Conservation (phyloP, 2,113 vertebrate genomes). For the Lagopus muta region DNA sequence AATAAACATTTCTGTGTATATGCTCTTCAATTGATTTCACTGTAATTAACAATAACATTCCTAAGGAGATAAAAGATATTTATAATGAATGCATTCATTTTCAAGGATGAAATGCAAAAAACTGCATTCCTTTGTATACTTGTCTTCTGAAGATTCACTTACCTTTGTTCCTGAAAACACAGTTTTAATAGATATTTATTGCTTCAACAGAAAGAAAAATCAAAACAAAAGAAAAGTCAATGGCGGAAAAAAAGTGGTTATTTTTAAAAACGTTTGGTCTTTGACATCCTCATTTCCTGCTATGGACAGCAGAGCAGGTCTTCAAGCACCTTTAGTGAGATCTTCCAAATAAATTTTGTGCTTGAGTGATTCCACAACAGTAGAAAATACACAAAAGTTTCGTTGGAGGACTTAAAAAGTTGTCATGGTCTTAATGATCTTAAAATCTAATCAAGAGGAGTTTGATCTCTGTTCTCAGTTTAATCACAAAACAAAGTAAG, state of each 20-base stretch:
- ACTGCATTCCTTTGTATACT: not conserved
- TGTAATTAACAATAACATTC: not conserved
- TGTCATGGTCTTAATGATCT: not conserved
- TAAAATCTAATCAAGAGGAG: not conserved
- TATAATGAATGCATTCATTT: not conserved
- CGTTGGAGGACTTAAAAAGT: not conserved
- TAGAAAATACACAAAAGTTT: conserved; percentile 4
- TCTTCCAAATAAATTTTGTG: not conserved
- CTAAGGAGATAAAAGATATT: not conserved
- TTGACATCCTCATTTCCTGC: not conserved
- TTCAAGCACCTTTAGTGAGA: not conserved
- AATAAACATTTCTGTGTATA: not conserved
- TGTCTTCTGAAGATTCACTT: not conserved
- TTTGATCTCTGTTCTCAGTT: not conserved
- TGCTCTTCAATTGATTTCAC: not conserved
- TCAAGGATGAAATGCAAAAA: not conserved
- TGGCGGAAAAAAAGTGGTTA: not conserved
- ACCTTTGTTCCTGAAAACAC: not conserved
- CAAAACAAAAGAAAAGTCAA: not conserved
- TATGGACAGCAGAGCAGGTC: not conserved
- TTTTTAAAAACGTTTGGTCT: not conserved
- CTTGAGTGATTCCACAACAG: not conserved
- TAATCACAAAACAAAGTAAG: not conserved
- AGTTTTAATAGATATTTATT: not conserved
- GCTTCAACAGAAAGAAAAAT: not conserved